Evolutionary conservation across 1,140 invertebrate genomes (phyloP), one percentile per base, ranked within the genome.

Genomic region (Uloborus diversus): DNA sequence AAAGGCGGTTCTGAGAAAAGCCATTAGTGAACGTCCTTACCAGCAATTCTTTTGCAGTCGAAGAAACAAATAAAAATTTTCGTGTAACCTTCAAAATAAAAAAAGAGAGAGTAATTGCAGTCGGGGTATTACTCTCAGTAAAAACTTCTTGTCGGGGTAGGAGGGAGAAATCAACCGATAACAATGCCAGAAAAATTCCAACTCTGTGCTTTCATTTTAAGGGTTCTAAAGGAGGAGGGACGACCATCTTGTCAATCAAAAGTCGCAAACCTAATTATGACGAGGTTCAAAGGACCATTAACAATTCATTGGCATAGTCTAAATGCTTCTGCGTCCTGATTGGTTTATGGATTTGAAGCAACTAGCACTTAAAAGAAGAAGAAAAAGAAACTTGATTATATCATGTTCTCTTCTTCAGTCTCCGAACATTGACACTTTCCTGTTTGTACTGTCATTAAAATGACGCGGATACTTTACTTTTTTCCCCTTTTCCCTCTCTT

Each of bases 221-320:
- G 42, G 71, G 62, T 64, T 62, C 69, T 35, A 49, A 51, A 64
- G 37, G 25, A 64, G 32, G 59, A 62, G 42, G 42, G 70, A 5
- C 28, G 42, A 30, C 13, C 59, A 51, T 1, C 20, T 64, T 75
- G 71, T 75, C 71, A 75, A 75, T 75, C 71, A 75, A 49, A 53
- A 9, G 2, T 30, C 30, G 25, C 13, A 64, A 75, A 61, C 30
- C 71, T 59, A 75, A 75, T 75, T 75, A 75, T 64, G 59, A 64
- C 51, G 49, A 23, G n/a, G 28, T 64, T 42, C 57, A 33, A 51
- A 71, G 53, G 27, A 53, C 59, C 59, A 75, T 75, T 64, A 75
- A 75, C 71, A 57, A 75, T 75, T 75, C 71, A 75, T 64, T 59
- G 47, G 28, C 59, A 64, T 51, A 61, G 37, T 64, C 17, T 59